Base-by-base conservation (phyloP, 2,888 invertebrate genomes). In the Heliconius erato region DNA sequence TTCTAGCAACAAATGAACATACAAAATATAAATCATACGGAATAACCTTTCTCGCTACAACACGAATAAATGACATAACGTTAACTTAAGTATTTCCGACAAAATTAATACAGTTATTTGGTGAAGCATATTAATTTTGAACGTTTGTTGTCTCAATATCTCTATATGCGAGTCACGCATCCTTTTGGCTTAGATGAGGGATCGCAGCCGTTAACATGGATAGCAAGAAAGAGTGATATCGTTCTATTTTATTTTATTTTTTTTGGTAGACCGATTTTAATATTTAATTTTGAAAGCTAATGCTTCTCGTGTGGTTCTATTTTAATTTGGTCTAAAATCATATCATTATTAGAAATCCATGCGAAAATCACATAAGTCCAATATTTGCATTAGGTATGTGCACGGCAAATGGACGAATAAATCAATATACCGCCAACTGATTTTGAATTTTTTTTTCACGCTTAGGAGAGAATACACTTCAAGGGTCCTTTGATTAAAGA, bases 101-200 rank as follows among this genome's bases (percentile, higher is more conserved):
- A 76, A 67, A 67, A 76, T n/a, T 59, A 76, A 76, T 35, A 35
- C 59, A 35, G 35, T 63, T 76, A 76, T 74, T 74, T 59, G 74
- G n/a, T 59, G n/a, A 76, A 59, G 59, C 32, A 76, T 76, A 76
- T 76, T 76, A 76, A 76, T 59, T 54, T 59, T 23, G n/a, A 35
- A n/a, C 74, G 32, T 63, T 59, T 35, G 32, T 59, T 54, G 59
- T 32, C 23, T 74, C 59, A 44, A 26, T 40, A 67, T 26, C 12
- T 23, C 32, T 74, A 74, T 59, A 59, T 59, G 32, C 74, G 6
- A 14, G 32, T 76, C 74, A 76, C 59, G 59, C 32, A n/a, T n/a
- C 26, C 72, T 44, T 26, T 72, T 40, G 72, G 49, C 26, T 26
- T 0, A 3, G 72, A 44, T 72, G 72, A 72, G 26, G 44, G 72